Base-by-base conservation (phyloP, 1,140 invertebrate genomes). In the Papilio glaucus region DNA sequence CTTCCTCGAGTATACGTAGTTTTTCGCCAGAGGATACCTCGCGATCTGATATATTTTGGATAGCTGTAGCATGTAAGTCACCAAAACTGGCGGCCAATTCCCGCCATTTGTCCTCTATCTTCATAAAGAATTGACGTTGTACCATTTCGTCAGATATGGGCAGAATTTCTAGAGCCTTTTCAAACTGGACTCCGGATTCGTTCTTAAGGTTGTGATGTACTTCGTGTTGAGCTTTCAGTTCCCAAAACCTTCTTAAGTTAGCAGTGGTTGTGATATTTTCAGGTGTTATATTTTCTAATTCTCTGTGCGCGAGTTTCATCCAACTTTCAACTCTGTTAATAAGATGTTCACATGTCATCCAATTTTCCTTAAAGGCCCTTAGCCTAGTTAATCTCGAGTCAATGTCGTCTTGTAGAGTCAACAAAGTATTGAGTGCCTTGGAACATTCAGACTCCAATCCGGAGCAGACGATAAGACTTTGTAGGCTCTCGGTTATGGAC, bases 221-320 rank as follows among this genome's bases (percentile, higher is more conserved):
- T 93, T 97, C 97, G 80, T 97, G 96, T 80, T 98, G 96, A 0
- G 97, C 97, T 89, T 97, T 98, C 42, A 98, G 87, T 92, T 98
- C 97, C 97, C 97, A 98, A 87, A 97, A 97, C 78, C 96, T 95
- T 77, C 96, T 94, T 88, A 97, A 95, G 77, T 97, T 95, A 68
- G 95, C 94, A 39, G 95, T 95, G 15, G 95, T 95, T 45, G 95
- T 94, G 5, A 94, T 84, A 15, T 86, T 88, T 38, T 93, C 91
- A 38, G 94, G 90, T 24, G 94, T 92, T 42, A 94, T 89, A 38
- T 93, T 82, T 49, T 94, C 93, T 41, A 95, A 88, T 85, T 96
- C 95, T 76, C 94, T 94, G 81, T 97, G 96, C 0, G 96, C 96
- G 33, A 94, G 92, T 39, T 94, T 95, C 83, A 97, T 95, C 95